phyloP scores from a whole-genome alignment of 2,888 invertebrate species.

The Oligia strigilis region DNA sequence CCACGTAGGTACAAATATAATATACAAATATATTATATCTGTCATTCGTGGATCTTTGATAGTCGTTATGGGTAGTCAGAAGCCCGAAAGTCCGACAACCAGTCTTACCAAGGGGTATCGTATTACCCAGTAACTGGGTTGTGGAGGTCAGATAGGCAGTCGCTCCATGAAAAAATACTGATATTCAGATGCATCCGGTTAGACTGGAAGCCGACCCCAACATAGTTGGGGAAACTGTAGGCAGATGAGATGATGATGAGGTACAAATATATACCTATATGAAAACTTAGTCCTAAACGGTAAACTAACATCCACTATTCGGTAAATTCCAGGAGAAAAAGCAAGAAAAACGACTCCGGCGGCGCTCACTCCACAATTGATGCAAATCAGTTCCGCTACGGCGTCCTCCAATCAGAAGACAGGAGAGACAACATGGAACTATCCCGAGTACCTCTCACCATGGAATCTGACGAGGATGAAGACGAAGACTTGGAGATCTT shows the following conservation, averaged over 20 bases:
- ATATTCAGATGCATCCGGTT: too few relatives aligned
- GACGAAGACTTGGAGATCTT: constrained; percentile 89
- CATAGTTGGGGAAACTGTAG: too few relatives aligned
- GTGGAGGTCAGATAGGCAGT: too few relatives aligned
- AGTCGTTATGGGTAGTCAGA: too few relatives aligned
- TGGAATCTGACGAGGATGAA: constrained; percentile 89
- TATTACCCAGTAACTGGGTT: too few relatives aligned
- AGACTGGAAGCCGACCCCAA: too few relatives aligned
- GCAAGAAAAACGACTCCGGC: constrained; percentile 78
- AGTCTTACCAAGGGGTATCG: too few relatives aligned
- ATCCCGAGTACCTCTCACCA: constrained; percentile 85
- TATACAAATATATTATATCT: background rate
- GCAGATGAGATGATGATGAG: too few relatives aligned
- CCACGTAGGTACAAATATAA: background rate
- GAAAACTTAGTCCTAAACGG: background rate
- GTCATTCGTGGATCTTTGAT: too few relatives aligned
- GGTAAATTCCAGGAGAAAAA: constrained; percentile 81
- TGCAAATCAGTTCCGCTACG: constrained; percentile 88
- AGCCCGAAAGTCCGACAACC: too few relatives aligned
- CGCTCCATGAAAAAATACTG: too few relatives aligned
- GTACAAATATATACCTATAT: too few relatives aligned
- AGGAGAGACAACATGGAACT: constrained; percentile 85
- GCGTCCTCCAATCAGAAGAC: constrained; percentile 87
- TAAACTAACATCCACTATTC: background rate
- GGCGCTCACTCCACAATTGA: constrained; percentile 81